Evolutionary conservation across 2,888 invertebrate genomes (phyloP).

Genomic region (Dynastes tityus): DNA sequence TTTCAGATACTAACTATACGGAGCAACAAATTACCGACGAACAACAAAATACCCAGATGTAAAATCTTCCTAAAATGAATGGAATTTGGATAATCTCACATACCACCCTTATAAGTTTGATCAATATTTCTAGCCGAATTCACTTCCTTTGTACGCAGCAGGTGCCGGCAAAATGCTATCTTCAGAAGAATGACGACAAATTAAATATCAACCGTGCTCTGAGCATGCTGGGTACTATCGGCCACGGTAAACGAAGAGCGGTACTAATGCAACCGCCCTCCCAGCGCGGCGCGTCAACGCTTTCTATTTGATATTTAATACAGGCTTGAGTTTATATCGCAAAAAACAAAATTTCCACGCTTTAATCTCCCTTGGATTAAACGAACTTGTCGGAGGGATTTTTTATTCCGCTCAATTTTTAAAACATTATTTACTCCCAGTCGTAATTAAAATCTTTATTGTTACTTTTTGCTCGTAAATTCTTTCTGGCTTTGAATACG

Average conservation of each 20-base stretch:
- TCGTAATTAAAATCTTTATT: conserved; percentile 38
- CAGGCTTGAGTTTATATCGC: conserved; percentile 21
- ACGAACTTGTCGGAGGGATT: conserved; percentile 4
- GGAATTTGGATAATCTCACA: not conserved
- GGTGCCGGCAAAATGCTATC: not conserved
- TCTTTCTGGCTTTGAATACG: not conserved
- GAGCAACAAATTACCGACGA: no score
- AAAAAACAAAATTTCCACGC: conserved; percentile 31
- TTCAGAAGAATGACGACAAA: conserved; percentile 17
- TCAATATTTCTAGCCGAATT: conserved; percentile 27
- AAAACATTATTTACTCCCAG: conserved; percentile 25
- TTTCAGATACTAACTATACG: no score
- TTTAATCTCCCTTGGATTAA: conserved; percentile 39
- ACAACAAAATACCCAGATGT: no score
- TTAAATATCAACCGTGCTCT: conserved; percentile 20
- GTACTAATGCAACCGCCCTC: not conserved
- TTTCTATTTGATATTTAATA: conserved; percentile 33
- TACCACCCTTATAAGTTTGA: conserved; percentile 9
- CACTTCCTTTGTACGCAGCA: not conserved
- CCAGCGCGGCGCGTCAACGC: not conserved
- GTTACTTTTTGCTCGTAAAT: conserved; percentile 24
- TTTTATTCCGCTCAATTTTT: conserved; percentile 33
- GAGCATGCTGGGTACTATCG: not conserved
- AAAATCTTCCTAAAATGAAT: not conserved
- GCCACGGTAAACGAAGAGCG: conserved; percentile 2